Base-by-base conservation (phyloP, 2,797 vertebrate species). In the Bufotes viridis region DNA sequence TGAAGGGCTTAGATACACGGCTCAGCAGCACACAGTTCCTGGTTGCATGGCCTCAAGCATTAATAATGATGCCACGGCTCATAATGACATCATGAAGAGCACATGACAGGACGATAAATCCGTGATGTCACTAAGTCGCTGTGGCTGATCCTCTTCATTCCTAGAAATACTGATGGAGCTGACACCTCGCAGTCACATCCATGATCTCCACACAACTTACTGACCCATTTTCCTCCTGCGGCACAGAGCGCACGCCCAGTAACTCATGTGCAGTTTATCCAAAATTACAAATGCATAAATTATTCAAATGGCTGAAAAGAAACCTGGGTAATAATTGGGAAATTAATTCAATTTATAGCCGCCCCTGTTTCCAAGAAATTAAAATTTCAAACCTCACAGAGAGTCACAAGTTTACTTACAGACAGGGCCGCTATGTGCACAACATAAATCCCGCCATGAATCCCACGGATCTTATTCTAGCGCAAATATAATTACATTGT, bases 311-410 rank as follows among this genome's bases (percentile, higher is more conserved):
- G 51, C 49, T 79, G 76, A 29, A 86, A 78, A 79, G 18, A 75
- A 75, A 51, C 72, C 67, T 57, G 61, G 80, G 74, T 69, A 78
- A 81, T 76, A 75, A 87, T 82, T 15, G 81, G 87, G 87, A 17
- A 87, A 90, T 89, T 84, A 91, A 90, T 75, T 22, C 13, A 22
- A 91, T 82, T 88, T 74, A 89, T 90, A 90, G 82, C 26, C 15
- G 26, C 55, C 60, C n/a, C 24, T 8, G 51, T 2, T 58, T 78
- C 51, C 57, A 24, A 78, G 51, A 78, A 78, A 57, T 78, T 26
- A 78, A 78, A 78, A 78, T 8, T 15, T 10, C 7, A 18, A 29
- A 79, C 22, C 78, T 60, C 55, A 79, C 29, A 79, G 53, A 10
- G 78, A 29, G 78, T 18, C 78, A 60, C 14, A 79, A 58, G 76